phyloP scores from a whole-genome alignment of 2,888 invertebrate genomes.

The Rapana venosa region DNA sequence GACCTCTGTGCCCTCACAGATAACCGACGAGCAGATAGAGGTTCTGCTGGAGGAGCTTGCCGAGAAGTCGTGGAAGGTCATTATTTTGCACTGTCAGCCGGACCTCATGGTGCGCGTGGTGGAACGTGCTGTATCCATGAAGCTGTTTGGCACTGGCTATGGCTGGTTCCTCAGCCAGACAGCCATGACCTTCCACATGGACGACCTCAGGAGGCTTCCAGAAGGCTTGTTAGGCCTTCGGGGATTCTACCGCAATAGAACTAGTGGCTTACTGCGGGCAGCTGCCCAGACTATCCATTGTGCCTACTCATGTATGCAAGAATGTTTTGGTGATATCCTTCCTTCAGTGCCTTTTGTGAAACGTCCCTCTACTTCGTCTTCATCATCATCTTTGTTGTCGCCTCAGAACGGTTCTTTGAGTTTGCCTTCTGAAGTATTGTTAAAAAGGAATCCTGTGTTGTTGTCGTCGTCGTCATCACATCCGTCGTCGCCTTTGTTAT shows the following conservation, averaged over 20 bases:
- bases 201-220: conserved; percentile 48
- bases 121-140: conserved; percentile 55
- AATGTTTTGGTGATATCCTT: conserved; percentile 26
- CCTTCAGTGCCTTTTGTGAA: conserved; percentile 23
- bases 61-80: conserved; percentile 54
- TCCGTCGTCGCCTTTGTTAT: conserved; percentile 3
- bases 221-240: conserved; percentile 59
- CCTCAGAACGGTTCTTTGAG: background rate
- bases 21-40: conserved; percentile 39
- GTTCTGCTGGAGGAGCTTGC: conserved; percentile 50
- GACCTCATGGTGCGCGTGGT: conserved; percentile 58
- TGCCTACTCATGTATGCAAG: conserved; percentile 49
- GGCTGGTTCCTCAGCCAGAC: conserved; percentile 72
- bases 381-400: conserved; percentile 28
- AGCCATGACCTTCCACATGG: conserved; percentile 48
- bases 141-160: conserved; percentile 65
- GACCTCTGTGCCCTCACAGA: conserved; percentile 28
- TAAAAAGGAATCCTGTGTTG: background rate
- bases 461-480: background rate
- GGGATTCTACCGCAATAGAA: conserved; percentile 52
- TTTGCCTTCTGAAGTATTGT: background rate
- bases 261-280: conserved; percentile 43
- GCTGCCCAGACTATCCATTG: conserved; percentile 42
- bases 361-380: conserved; percentile 28
- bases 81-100: conserved; percentile 62